A percentile compares a stretch with the other conserved stretches of the same genome.
phyloP scores from a whole-genome alignment of 2,797 vertebrate genomes.

The Brachymystax lenok region DNA sequence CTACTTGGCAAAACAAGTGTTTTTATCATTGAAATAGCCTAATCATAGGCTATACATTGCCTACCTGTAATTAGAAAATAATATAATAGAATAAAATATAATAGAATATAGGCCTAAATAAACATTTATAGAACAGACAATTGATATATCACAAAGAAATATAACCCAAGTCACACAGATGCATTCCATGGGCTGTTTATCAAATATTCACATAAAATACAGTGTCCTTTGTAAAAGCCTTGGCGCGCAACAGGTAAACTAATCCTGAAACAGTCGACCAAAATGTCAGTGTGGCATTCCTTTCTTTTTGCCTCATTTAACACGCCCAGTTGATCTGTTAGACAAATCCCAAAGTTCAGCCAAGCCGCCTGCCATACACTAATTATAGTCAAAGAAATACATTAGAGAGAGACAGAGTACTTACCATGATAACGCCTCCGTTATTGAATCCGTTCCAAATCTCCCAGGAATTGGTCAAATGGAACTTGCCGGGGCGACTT shows the following conservation, averaged over 20 bases:
- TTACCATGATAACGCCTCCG: slow-evolving; percentile 63
- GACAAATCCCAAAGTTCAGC: neutral
- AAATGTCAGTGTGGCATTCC: neutral
- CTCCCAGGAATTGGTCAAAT: slow-evolving; percentile 5
- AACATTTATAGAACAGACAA: neutral
- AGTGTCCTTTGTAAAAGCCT: neutral
- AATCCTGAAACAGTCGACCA: neutral
- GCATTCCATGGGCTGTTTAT: neutral
- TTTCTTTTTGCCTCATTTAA: neutral
- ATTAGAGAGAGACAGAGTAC: slow-evolving; percentile 9
- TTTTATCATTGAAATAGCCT: too few relatives aligned
- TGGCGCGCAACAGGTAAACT: neutral
- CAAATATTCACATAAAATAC: neutral
- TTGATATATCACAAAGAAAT: neutral
- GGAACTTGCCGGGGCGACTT: neutral
- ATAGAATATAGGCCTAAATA: neutral
- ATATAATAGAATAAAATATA: too few relatives aligned
- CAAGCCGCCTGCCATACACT: neutral
- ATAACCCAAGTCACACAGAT: neutral
- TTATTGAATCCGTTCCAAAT: slow-evolving; percentile 1
- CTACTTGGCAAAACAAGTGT: too few relatives aligned
- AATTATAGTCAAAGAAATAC: neutral
- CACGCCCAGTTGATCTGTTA: slow-evolving; percentile 8
- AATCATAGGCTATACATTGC: too few relatives aligned
- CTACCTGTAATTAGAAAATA: too few relatives aligned